phyloP scores from a whole-genome alignment of 2,113 vertebrate species.

The Accipiter cooperii region DNA sequence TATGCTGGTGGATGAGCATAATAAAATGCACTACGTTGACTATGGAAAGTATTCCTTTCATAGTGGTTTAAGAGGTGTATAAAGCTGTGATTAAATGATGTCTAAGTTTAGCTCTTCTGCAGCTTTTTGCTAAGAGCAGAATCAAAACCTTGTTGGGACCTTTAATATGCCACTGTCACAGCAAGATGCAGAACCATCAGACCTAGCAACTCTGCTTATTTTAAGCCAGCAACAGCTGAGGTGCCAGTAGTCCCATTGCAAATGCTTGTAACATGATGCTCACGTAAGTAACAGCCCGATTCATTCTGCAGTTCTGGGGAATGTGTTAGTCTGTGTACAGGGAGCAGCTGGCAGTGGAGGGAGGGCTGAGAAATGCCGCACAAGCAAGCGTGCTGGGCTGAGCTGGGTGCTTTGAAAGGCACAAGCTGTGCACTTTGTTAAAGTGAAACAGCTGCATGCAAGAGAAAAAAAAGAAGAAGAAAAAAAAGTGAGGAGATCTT shows the following conservation, averaged over 20 bases:
- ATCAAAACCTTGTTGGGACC: neutral
- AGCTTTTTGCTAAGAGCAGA: slow-evolving; percentile 36
- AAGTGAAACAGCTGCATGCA: neutral
- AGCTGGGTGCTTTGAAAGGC: neutral
- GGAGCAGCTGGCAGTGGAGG: neutral
- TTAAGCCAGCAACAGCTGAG: slow-evolving; percentile 37
- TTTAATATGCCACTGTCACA: neutral
- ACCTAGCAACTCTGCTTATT: slow-evolving; percentile 38
- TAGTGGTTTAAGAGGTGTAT: slow-evolving; percentile 12
- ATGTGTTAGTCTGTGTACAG: neutral
- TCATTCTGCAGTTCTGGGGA: neutral
- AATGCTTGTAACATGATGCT: slow-evolving; percentile 19
- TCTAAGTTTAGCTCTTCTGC: slow-evolving; percentile 24
- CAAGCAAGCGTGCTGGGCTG: neutral
- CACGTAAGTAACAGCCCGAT: neutral
- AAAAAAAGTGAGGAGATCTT: neutral
- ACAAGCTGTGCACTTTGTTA: neutral
- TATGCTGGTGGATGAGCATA: slow-evolving; percentile 8
- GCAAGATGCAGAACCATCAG: neutral
- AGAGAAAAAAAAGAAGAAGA: too few species aligned
- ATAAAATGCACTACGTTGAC: slow-evolving; percentile 18
- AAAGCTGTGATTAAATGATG: slow-evolving; percentile 43
- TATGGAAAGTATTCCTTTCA: slow-evolving; percentile 22
- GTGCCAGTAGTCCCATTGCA: neutral
- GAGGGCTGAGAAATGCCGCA: neutral